Evolutionary conservation across 2,888 invertebrate genomes (phyloP), one percentile per base, ranked within the genome.

Genomic region (Crossocerus cetratus): DNA sequence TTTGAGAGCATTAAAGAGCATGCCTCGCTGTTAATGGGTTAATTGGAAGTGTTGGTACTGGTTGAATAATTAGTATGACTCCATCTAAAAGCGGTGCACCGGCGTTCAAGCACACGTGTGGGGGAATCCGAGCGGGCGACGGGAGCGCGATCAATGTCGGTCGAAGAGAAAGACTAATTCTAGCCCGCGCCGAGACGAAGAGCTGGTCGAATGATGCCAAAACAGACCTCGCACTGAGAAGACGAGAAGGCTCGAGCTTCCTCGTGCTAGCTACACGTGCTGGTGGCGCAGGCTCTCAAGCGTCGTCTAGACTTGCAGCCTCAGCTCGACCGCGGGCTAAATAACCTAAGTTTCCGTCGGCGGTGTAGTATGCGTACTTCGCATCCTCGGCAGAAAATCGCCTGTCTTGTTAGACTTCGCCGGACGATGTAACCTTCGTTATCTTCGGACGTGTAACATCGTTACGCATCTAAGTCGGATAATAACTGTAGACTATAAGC

Each of bases 101-200:
- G 8, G 16, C 60, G 49, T 69, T 32, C 23, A 59, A 69, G 32
- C 45, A 32, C 32, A 58, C 13, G 60, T 32, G 63, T 74, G 53
- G 54, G 54, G 60, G 58, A 57, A 56, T 11, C 23, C 20, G 22
- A 16, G n/a, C n/a, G 20, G 32, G 32, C 32, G 32, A 8, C 32
- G 32, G 3, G 54, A 45, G 62, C 45, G 49, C 49, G 64, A 18
- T 21, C 42, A 70, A 57, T 42, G 70, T 55, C 57, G 43, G 61
- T 65, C 70, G 66, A 74, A 76, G 60, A 69, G 60, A 23, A 43
- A 18, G 61, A 65, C 70, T 76, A 74, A 74, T 67, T 76, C 66
- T 74, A 64, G 75, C 65, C 61, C 11, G 32, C 32, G 32, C 32
- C 32, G 32, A 32, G 32, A 32, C 32, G 43, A 61, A 49, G 49